Evolutionary conservation across 92 coral and sea anemone genomes (phyloP).

Genomic region (Virgularia gustaviana): DNA sequence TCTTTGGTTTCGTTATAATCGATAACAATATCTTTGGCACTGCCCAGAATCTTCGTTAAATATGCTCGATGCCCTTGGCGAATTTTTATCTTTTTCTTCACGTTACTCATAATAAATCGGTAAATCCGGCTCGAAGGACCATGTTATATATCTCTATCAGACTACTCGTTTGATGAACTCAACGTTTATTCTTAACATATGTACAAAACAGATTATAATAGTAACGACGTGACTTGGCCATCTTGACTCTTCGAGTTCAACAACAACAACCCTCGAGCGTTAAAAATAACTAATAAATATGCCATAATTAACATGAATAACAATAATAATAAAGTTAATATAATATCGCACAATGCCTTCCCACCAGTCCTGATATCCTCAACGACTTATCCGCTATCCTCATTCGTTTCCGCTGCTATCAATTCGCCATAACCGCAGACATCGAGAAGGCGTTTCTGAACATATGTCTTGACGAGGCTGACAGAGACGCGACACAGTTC

Average conservation of each 20-base stretch:
- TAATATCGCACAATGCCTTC: too few species aligned
- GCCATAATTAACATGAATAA: too few species aligned
- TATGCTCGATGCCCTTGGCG: neutral
- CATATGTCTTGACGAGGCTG: slow-evolving; percentile 39
- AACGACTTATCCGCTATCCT: slow-evolving; percentile 54
- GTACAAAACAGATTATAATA: too few species aligned
- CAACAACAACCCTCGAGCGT: too few species aligned
- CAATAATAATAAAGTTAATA: too few species aligned
- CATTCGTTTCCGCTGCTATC: slow-evolving; percentile 49
- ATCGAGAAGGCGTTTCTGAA: slow-evolving; percentile 58
- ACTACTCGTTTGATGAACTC: too few species aligned
- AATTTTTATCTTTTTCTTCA: neutral
- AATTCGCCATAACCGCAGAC: slow-evolving; percentile 49
- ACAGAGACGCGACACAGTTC: slow-evolving; percentile 45
- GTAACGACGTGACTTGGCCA: too few species aligned
- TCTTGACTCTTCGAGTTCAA: too few species aligned
- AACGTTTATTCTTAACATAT: too few species aligned
- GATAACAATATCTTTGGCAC: neutral
- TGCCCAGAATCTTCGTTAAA: neutral
- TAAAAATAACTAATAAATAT: too few species aligned
- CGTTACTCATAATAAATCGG: neutral
- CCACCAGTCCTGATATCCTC: slow-evolving; percentile 38
- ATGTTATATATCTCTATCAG: slow-evolving; percentile 1
- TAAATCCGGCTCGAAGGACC: slow-evolving; percentile 2
- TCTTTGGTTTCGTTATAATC: neutral